A percentile compares a stretch with the other conserved stretches of the same genome.
Conservation (phyloP, 2,888 invertebrate genomes). For the Ochlodes sylvanus region DNA sequence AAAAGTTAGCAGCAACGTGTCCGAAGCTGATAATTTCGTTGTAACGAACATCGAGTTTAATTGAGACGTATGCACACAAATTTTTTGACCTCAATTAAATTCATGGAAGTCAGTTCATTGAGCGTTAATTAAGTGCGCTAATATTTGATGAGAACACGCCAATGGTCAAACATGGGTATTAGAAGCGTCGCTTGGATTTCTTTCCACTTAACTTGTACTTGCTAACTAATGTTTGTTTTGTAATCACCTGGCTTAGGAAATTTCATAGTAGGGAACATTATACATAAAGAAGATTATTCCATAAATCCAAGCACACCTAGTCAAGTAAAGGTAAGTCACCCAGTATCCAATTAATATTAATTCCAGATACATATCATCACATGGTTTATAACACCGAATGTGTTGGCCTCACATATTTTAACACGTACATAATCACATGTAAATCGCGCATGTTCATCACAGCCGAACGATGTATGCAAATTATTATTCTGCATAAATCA, state of each 20-base stretch:
- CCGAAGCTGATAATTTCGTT: conserved; percentile 44
- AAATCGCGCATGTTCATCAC: conserved; percentile 28
- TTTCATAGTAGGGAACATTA: too few species aligned
- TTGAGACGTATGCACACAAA: conserved; percentile 81
- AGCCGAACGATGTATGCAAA: conserved; percentile 28
- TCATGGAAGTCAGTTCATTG: conserved; percentile 77
- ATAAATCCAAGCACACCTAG: too few species aligned
- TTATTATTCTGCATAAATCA: conserved; percentile 22
- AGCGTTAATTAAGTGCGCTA: conserved; percentile 76
- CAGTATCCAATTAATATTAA: too few species aligned
- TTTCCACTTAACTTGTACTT: neutral
- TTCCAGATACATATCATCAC: too few species aligned
- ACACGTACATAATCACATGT: conserved; percentile 27
- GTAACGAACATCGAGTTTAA: conserved; percentile 59
- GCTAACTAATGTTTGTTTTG: neutral
- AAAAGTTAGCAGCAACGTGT: conserved; percentile 32
- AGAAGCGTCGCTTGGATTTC: conserved; percentile 4
- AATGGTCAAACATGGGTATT: conserved; percentile 48
- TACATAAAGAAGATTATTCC: too few species aligned
- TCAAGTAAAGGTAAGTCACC: too few species aligned
- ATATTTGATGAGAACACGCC: conserved; percentile 69
- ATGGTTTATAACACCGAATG: neutral
- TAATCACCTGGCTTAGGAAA: neutral
- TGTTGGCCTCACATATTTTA: conserved; percentile 12
- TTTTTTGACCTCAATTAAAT: conserved; percentile 82